Conservation (phyloP, 2,797 vertebrate species). For the Bradypus variegatus region DNA sequence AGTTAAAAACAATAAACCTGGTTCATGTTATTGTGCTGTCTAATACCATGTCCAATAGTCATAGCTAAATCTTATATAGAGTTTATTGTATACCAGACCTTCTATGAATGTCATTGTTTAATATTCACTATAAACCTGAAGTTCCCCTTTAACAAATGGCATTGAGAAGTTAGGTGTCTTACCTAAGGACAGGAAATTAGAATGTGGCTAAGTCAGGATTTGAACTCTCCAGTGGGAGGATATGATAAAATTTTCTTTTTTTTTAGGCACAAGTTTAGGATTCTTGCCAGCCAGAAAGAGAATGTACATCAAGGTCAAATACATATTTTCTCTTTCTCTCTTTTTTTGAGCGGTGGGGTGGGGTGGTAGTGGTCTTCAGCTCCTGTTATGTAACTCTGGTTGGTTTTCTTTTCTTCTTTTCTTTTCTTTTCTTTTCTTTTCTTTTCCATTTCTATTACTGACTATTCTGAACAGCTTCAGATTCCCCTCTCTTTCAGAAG, state of each 20-base stretch:
- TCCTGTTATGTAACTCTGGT: background rate
- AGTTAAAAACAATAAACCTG: too few relatives aligned
- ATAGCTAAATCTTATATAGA: background rate
- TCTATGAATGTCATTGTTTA: background rate
- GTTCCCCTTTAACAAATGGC: background rate
- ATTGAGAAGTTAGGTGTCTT: too few relatives aligned
- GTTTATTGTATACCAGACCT: background rate
- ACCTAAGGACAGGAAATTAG: background rate
- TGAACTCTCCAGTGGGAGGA: background rate
- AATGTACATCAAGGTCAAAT: conserved; percentile 1
- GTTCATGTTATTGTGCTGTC: too few relatives aligned
- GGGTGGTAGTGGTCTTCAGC: background rate
- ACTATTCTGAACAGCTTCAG: background rate
- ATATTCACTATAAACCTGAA: background rate
- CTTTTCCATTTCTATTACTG: background rate
- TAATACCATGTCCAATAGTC: background rate
- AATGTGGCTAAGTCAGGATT: background rate
- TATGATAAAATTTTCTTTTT: background rate
- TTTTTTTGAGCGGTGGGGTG: too few relatives aligned
- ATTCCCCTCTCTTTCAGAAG: background rate
- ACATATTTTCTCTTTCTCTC: background rate
- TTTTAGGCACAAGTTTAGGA: background rate
- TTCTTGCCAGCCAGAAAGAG: background rate
- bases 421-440: too few relatives aligned
- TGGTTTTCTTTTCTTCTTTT: background rate